Conservation (phyloP, 1,140 invertebrate genomes). For the Ceratoteleas bidentatus region DNA sequence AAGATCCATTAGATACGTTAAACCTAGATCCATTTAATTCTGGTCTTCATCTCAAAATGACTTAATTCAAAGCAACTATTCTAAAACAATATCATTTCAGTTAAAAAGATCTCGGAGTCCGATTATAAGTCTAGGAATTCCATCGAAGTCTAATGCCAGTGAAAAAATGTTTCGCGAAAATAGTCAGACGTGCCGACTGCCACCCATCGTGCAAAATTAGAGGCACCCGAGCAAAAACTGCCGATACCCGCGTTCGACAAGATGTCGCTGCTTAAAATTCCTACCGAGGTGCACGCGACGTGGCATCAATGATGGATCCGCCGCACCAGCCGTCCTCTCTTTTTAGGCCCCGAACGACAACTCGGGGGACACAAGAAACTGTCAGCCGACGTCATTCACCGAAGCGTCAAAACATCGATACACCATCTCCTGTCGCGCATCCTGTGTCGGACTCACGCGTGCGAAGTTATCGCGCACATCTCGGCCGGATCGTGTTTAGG, state of each 20-base stretch:
- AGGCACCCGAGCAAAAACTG: slow-evolving; percentile 71
- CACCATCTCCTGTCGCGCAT: slow-evolving; percentile 13
- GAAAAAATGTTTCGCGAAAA: no score
- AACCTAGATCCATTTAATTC: no score
- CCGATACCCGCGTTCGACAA: slow-evolving; percentile 64
- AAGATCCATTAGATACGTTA: no score
- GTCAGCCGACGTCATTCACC: slow-evolving; percentile 69
- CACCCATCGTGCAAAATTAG: slow-evolving; percentile 77
- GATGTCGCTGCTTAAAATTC: slow-evolving; percentile 77
- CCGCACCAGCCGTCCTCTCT: slow-evolving; percentile 46
- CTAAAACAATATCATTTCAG: no score
- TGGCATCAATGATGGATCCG: slow-evolving; percentile 76
- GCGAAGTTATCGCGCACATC: slow-evolving; percentile 69
- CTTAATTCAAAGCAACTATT: no score
- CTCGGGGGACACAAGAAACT: slow-evolving; percentile 68
- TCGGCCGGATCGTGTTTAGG: slow-evolving; percentile 15
- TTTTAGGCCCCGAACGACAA: slow-evolving; percentile 48
- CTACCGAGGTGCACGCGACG: slow-evolving; percentile 67
- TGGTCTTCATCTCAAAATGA: no score
- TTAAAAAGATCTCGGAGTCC: no score
- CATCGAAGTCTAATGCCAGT: no score
- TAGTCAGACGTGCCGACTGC: slow-evolving; percentile 74
- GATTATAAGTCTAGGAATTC: no score
- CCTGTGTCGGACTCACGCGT: slow-evolving; percentile 50
- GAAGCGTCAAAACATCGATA: slow-evolving; percentile 71